phyloP scores from a whole-genome alignment of 2,797 vertebrate species.

The Coregonus ussuriensis region DNA sequence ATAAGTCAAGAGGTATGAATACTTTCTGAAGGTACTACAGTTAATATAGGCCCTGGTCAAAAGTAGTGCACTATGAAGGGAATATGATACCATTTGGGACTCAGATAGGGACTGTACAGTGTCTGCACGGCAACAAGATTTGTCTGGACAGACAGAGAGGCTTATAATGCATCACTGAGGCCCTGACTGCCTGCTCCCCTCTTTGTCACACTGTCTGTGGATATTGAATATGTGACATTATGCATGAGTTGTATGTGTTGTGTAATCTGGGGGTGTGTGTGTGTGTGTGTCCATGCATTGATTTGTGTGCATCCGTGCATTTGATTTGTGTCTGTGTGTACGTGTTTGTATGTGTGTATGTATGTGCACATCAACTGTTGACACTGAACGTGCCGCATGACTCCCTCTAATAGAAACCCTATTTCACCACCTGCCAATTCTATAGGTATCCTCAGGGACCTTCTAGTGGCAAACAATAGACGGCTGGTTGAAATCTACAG shows the following conservation, averaged over 20 bases:
- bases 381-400: neutral
- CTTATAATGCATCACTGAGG: neutral
- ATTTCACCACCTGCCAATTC: neutral
- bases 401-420: neutral
- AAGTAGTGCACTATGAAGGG: too few species aligned
- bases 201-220: neutral
- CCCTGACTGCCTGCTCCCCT: too few species aligned
- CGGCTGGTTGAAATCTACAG: slow-evolving; percentile 35
- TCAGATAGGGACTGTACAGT: neutral
- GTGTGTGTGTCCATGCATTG: too few species aligned
- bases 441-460: neutral
- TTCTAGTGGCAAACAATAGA: neutral
- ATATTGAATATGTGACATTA: neutral
- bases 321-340: neutral
- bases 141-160: neutral
- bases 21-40: too few species aligned
- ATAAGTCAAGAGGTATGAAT: too few species aligned
- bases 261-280: too few species aligned
- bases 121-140: neutral
- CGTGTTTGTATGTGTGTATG: neutral
- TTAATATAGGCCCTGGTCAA: too few species aligned
- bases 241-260: too few species aligned
- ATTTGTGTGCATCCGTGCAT: neutral
- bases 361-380: neutral
- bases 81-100: too few species aligned